Base-by-base conservation (phyloP, 1,140 invertebrate species). In the Forficula auricularia region DNA sequence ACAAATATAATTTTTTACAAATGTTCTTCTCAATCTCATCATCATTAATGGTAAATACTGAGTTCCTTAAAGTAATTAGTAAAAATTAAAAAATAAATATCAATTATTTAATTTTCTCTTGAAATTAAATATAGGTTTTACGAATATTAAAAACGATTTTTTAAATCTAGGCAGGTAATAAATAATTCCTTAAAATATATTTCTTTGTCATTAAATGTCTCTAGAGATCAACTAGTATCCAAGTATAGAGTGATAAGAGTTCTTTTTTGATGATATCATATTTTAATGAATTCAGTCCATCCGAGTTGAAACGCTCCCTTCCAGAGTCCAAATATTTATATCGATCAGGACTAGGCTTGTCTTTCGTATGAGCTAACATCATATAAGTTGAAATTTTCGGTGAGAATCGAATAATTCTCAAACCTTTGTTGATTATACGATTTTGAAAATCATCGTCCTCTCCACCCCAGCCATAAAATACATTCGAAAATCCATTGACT, bases 401-500 rank as follows among this genome's bases (percentile, higher is more conserved):
- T 40, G 73, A 69, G 61, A 85, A 84, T 48, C 82, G 68, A 47
- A 70, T 74, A 10, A 82, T 63, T 51, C 68, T 61, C 12, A 74
- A 57, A 18, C 68, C 61, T 46, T 64, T 55, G 32, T 57, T 50
- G 19, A 63, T 54, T 30, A 82, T 55, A 31, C 79, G 61, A 31
- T 57, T 64, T 50, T 75, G 82, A 55, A 95, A 77, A 59, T 96
- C 89, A 64, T 92, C 88, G 62, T 91, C 85, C 64, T 91, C 85
- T 31, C 81, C 85, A 43, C 75, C 83, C 82, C 81, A 88, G 0
- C 83, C 87, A 67, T 75, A 87, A 62, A 82, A 92, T 18, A 74
- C 59, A 64, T 92, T 94, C 10, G 85, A 87, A 70, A 92, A 94
- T 2, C 92, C 91, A 65, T 97, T 96, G 2, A 88, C 75, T 48